Evolutionary conservation across 2,113 vertebrate genomes (phyloP).

Genomic region (Peromyscus californicus): DNA sequence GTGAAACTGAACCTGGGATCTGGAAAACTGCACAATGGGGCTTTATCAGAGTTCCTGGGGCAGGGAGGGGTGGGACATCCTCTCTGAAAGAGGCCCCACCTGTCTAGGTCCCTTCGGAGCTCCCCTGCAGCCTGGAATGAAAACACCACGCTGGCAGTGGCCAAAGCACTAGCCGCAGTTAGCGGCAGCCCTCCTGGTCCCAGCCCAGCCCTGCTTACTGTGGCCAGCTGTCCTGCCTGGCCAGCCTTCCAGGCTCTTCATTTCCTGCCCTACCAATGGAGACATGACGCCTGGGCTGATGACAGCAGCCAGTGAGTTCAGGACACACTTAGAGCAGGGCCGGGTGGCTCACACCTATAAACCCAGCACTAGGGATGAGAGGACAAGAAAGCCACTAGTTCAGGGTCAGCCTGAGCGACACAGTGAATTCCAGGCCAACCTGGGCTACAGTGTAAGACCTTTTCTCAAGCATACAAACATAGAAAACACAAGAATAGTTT

Average conservation of each 20-base stretch:
- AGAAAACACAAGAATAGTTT: neutral
- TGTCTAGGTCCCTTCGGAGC: neutral
- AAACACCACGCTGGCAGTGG: neutral
- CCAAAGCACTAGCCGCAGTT: neutral
- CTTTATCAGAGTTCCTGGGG: slow-evolving; percentile 66
- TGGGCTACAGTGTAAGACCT: neutral
- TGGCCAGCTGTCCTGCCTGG: neutral
- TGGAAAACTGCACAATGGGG: slow-evolving; percentile 52
- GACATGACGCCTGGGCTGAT: neutral
- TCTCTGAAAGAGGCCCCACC: neutral
- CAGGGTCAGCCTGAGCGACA: too few relatives aligned
- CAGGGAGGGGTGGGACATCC: neutral
- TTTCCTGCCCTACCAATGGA: neutral
- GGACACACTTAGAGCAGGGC: neutral
- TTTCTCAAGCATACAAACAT: neutral
- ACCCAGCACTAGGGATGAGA: neutral
- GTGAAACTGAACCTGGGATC: slow-evolving; percentile 12
- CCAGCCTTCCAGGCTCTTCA: neutral
- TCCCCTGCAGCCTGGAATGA: neutral
- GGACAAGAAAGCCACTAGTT: neutral
- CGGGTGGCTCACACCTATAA: neutral
- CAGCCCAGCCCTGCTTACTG: neutral
- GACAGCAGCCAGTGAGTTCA: neutral
- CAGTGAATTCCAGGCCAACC: neutral
- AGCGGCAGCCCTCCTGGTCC: neutral